A percentile compares a stretch with the other conserved stretches of the same genome.
Evolutionary conservation across 1,140 invertebrate genomes (phyloP).

Genomic region (Drosophila lacertosa): DNA sequence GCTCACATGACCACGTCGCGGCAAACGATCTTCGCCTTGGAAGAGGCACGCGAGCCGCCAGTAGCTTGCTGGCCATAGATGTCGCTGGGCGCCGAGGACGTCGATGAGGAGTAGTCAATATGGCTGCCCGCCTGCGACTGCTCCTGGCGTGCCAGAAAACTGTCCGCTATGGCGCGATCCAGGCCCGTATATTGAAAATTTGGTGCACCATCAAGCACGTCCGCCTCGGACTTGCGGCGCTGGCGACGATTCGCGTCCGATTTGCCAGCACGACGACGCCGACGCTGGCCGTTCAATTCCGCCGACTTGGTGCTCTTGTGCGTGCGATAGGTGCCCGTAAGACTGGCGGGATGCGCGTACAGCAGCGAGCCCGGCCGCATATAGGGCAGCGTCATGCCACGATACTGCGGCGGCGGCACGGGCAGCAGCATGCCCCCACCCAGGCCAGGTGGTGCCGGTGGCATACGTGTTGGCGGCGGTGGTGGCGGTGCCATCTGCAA

Average conservation of each 20-base stretch:
- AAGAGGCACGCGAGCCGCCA: constrained; percentile 52
- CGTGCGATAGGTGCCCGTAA: constrained; percentile 69
- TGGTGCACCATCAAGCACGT: constrained; percentile 68
- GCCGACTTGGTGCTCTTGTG: constrained; percentile 75
- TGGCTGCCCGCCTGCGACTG: constrained; percentile 76
- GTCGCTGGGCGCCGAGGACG: constrained; percentile 59
- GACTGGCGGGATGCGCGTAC: constrained; percentile 64
- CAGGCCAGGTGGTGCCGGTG: constrained; percentile 50
- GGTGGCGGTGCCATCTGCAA: constrained; percentile 48
- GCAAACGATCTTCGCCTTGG: constrained; percentile 75
- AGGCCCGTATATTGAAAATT: constrained; percentile 77
- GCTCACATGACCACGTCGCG: constrained; percentile 69
- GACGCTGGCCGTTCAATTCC: constrained; percentile 65
- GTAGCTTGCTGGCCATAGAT: constrained; percentile 36
- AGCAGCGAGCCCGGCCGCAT: constrained; percentile 62
- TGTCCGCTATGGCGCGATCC: constrained; percentile 79
- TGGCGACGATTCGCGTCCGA: constrained; percentile 74
- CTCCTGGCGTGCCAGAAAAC: constrained; percentile 76
- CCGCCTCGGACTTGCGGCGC: constrained; percentile 77
- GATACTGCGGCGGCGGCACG: constrained; percentile 55
- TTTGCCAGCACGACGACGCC: constrained; percentile 64
- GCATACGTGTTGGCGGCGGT: constrained; percentile 59
- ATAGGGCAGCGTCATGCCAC: constrained; percentile 71
- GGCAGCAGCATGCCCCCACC: constrained; percentile 48
- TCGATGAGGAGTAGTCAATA: constrained; percentile 76